These are phyloP conservation scores for Cyclophora punctaria DNA, from an alignment of 2,888 invertebrate species.

Conservation along the genomic window DNA sequence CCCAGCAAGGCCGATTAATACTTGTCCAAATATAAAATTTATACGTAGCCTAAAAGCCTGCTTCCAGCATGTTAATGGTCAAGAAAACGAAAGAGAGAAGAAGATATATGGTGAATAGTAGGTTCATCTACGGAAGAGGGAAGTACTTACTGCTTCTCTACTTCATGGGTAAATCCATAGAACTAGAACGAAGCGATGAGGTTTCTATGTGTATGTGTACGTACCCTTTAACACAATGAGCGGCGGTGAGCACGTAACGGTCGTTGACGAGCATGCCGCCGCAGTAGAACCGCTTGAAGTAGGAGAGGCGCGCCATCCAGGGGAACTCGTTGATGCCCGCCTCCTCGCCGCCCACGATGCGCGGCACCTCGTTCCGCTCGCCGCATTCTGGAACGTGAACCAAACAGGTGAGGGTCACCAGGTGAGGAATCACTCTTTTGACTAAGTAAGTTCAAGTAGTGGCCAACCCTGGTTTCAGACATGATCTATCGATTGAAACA, in stretches of 20 bases:
- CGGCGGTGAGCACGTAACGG: constrained; percentile 90
- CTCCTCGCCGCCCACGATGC: constrained; percentile 88
- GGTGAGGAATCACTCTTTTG: too few relatives aligned
- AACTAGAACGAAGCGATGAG: neutral
- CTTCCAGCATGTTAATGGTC: too few relatives aligned
- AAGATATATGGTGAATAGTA: too few relatives aligned
- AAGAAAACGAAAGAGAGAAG: too few relatives aligned
- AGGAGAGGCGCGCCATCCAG: constrained; percentile 91
- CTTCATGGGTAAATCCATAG: neutral
- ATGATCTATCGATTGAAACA: too few relatives aligned
- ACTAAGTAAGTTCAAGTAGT: too few relatives aligned
- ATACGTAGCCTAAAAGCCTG: too few relatives aligned
- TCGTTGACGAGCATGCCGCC: constrained; percentile 92
- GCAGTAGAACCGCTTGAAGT: constrained; percentile 92
- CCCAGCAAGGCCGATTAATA: too few relatives aligned
- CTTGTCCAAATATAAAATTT: too few relatives aligned
- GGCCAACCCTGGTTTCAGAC: too few relatives aligned
- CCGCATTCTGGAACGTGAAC: constrained; percentile 80
- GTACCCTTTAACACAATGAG: constrained; percentile 93
- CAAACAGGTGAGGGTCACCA: too few relatives aligned
- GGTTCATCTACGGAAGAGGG: too few relatives aligned
- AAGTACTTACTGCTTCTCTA: neutral
- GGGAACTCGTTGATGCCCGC: constrained; percentile 88
- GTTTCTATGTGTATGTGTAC: constrained; percentile 10
- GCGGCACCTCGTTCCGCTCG: constrained; percentile 84